phyloP scores from a whole-genome alignment of 2,888 invertebrate genomes.

The Leptinotarsa haldemani region DNA sequence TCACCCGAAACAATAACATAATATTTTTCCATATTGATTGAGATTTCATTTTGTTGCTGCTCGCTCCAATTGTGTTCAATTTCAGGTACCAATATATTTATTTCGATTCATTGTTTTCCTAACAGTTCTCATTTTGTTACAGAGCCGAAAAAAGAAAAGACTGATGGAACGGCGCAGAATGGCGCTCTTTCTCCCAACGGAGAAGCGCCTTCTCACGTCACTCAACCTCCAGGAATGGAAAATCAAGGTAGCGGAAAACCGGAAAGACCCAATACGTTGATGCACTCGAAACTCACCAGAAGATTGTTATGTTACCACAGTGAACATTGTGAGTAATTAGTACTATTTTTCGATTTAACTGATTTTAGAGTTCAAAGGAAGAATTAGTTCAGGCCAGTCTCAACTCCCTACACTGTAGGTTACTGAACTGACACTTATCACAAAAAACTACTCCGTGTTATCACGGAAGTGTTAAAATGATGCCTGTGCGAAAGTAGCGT shows the following conservation, averaged over 20 bases:
- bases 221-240: slow-evolving; percentile 59
- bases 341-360: no score
- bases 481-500: no score
- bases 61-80: no score
- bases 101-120: no score
- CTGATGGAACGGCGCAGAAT: slow-evolving; percentile 74
- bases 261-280: slow-evolving; percentile 84
- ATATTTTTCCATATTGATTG: not conserved
- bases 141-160: slow-evolving; percentile 95
- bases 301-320: slow-evolving; percentile 84
- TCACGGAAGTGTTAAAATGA: no score
- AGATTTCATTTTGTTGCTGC: not conserved
- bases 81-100: not conserved
- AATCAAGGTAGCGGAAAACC: slow-evolving; percentile 66
- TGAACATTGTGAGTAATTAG: slow-evolving; percentile 75
- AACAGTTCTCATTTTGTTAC: slow-evolving; percentile 65
- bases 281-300: slow-evolving; percentile 78
- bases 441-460: no score
- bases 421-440: no score
- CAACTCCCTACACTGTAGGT: no score
- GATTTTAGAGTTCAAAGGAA: no score
- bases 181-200: slow-evolving; percentile 74
- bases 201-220: slow-evolving; percentile 63
- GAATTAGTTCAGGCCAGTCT: no score
- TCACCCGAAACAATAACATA: not conserved